Evolutionary conservation across 2,888 invertebrate genomes (phyloP), one percentile per base, ranked within the genome.

Genomic region (Thymelicus lineola): DNA sequence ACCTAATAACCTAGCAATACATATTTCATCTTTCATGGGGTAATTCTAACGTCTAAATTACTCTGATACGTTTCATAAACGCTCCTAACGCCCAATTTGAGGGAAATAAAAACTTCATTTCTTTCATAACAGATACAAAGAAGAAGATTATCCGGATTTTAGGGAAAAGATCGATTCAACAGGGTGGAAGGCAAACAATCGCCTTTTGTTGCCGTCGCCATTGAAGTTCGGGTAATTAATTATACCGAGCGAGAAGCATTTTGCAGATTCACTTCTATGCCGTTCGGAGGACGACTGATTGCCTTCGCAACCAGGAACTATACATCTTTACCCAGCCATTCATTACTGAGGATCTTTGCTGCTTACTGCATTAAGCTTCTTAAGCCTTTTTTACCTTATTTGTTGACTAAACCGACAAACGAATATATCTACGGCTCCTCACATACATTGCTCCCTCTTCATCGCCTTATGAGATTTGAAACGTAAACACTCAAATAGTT

Each of bases 141-240:
- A 84, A 83, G 80, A 82, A 88, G 90, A 90, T 90, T 90, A 90
- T 90, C 87, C 87, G 87, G 88, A 86, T 87, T 89, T 87, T 86
- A 86, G 86, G 86, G 83, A 86, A 84, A 84, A 85, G 89, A 88
- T 89, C 85, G 89, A 87, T 88, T 89, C 89, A 87, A 81, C 84
- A 85, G 86, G 82, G 85, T 79, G 86, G 86, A 88, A 86, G 84
- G 88, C 88, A 90, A 91, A 91, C 91, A 90, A 91, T 91, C 86
- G 87, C 90, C 89, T 89, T 91, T 91, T 91, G 91, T 85, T 84
- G 81, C 84, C 80, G 79, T 79, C 80, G 82, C 90, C 83, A 90
- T 91, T 90, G 87, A 90, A 89, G 86, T 86, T 86, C 77, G 79
- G 86, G 86, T 89, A 90, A 92, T 91, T 92, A 91, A 91, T 91